Conservation (phyloP, 1,140 invertebrate species). For the Ganaspis sp. region DNA sequence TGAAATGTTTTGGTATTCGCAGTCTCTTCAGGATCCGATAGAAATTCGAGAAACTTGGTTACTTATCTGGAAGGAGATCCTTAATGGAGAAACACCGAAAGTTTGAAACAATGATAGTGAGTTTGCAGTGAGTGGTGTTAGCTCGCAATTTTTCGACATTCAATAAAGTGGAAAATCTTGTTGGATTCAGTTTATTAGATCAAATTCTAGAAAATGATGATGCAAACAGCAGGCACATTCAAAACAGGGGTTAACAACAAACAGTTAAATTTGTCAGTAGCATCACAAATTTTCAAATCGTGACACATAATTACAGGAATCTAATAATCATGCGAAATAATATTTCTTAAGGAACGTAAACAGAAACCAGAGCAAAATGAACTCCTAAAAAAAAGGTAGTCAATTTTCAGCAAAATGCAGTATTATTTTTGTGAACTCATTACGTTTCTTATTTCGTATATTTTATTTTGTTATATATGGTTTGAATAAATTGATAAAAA, state of each 20-base stretch:
- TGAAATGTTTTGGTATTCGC: not conserved
- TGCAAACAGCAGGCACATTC: constrained; percentile 67
- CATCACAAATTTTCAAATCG: not conserved
- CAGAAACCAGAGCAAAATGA: constrained; percentile 34
- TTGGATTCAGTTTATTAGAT: constrained; percentile 29
- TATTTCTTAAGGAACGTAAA: constrained; percentile 35
- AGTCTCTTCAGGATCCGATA: not conserved
- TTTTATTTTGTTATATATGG: no score
- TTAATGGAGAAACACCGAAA: not conserved
- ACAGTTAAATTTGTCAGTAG: constrained; percentile 23
- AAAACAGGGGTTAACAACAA: constrained; percentile 49
- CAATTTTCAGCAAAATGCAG: not conserved
- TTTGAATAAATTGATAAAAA: no score
- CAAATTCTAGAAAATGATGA: constrained; percentile 52
- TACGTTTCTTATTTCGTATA: no score
- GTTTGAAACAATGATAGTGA: not conserved
- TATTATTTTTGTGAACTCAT: not conserved
- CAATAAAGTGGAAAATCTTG: not conserved
- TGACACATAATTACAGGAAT: not conserved
- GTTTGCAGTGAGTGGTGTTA: not conserved
- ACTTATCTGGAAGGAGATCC: constrained; percentile 2
- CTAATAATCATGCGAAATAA: constrained; percentile 32
- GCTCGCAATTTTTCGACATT: not conserved
- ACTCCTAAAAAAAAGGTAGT: not conserved
- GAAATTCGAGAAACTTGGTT: not conserved